These are phyloP conservation scores for Chrysolina haemoptera DNA, from an alignment of 2,888 invertebrate genomes.

Conservation along the genomic window DNA sequence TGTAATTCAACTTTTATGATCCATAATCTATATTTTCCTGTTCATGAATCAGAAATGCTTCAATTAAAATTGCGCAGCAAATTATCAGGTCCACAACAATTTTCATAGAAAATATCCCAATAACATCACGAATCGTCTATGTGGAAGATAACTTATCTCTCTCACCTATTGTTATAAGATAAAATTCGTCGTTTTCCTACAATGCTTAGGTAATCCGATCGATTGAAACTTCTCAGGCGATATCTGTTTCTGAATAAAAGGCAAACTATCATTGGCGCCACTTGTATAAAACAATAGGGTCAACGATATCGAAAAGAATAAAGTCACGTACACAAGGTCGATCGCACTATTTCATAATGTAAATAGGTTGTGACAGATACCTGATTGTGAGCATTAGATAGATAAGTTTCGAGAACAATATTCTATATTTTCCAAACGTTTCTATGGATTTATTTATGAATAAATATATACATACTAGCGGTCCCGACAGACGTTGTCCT, in stretches of 20 bases:
- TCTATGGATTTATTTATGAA: not conserved
- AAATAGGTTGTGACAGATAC: constrained; percentile 23
- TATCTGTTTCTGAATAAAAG: constrained; percentile 25
- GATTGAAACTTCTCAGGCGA: constrained; percentile 7
- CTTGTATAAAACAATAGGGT: constrained; percentile 6
- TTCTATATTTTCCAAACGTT: not conserved
- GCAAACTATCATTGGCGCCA: constrained; percentile 21
- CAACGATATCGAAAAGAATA: constrained; percentile 16
- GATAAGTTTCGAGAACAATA: constrained; percentile 1
- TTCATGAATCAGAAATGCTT: not conserved
- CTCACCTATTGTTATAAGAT: constrained; percentile 43
- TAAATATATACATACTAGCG: no score
- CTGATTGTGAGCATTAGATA: not conserved
- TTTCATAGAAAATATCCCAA: constrained; percentile 17
- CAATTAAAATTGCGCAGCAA: constrained; percentile 18
- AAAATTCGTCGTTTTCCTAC: constrained; percentile 39
- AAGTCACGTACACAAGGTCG: constrained; percentile 9
- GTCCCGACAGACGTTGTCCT: no score
- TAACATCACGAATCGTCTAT: constrained; percentile 12
- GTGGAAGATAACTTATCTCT: constrained; percentile 25
- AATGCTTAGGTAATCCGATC: constrained; percentile 29
- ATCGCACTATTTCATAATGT: constrained; percentile 24
- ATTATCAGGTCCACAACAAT: not conserved
- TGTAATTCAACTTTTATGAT: not conserved
- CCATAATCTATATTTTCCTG: not conserved